Percentiles rank a stretch among this genome's conserved stretches.
phyloP scores from a whole-genome alignment of 2,113 vertebrate species.

The Prochilodus magdalenae region DNA sequence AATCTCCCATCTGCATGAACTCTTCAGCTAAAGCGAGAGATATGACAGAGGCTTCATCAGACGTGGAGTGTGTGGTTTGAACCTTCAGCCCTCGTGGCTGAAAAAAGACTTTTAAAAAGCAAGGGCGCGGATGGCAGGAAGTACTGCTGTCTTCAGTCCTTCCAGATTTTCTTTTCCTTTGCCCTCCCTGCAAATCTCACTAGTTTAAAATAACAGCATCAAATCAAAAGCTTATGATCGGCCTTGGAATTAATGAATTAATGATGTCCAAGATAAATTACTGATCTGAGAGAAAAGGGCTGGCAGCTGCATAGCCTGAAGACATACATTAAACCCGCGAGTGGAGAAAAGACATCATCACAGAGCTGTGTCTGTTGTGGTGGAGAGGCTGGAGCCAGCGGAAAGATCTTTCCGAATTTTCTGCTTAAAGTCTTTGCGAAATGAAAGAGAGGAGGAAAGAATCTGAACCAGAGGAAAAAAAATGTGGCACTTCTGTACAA shows the following conservation, averaged over 20 bases:
- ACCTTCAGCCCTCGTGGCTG: not conserved
- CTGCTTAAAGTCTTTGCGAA: not conserved
- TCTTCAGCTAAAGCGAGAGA: conserved; percentile 33
- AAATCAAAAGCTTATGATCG: not conserved
- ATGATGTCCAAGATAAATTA: conserved; percentile 37
- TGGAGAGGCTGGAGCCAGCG: not conserved
- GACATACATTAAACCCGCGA: conserved; percentile 60
- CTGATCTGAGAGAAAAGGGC: conserved; percentile 46
- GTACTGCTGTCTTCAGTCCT: not conserved
- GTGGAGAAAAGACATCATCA: conserved; percentile 54
- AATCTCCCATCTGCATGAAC: conserved; percentile 14
- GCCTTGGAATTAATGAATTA: not conserved
- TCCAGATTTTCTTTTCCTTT: not conserved
- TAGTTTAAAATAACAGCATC: not conserved
- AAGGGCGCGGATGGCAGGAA: not conserved
- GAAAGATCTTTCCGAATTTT: not conserved
- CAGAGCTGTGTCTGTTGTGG: conserved; percentile 39
- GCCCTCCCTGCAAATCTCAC: not conserved
- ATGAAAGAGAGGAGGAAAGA: not conserved
- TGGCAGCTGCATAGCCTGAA: conserved; percentile 69
- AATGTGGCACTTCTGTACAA: not conserved
- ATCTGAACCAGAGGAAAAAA: not conserved
- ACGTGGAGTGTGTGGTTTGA: conserved; percentile 5
- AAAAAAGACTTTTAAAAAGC: not conserved
- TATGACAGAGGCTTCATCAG: conserved; percentile 28